Base-by-base conservation (phyloP, 2,113 vertebrate species). In the Phrynosoma platyrhinos region DNA sequence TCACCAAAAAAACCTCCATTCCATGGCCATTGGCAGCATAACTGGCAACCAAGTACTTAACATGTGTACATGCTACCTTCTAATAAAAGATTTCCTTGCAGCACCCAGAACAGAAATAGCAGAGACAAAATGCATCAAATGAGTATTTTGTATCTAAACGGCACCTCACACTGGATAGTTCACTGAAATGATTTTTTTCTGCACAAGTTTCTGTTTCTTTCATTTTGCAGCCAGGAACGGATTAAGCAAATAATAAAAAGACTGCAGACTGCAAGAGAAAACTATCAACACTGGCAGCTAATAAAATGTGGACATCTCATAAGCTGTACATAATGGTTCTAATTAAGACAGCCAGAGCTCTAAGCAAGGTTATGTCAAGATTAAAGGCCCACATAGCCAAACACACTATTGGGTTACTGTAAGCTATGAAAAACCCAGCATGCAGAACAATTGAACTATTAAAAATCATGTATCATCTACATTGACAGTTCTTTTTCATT, bases 291-390 rank as follows among this genome's bases (percentile, higher is more conserved):
- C 3, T 36, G 12, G 40, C 71, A 66, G 30, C 27, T 75, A 52
- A 66, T 32, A 66, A 68, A 68, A 79, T 13, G 18, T 55, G 12
- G 21, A 36, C 9, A 55, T 71, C 53, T 53, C 74, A 86, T 47
- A 69, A 69, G 40, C 75, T 10, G 8, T 53, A 10, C 23, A 86
- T 1, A 42, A 71, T 23, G 62, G 58, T 55, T 32, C 10, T 53
- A 86, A 79, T 79, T 79, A 79, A 79, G 58, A 23, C 40, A 47
- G 36, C 75, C 18, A 75, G 27, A 36, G 79, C 72, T n/a, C 80
- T 66, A 16, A 68, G 62, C n/a, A 83, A 88, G 80, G 76, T 79
- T 20, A 32, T 2, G 7, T 30, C 52, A 72, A 79, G 82, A 16
- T 83, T 36, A 74, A 13, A 13, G 40, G 53, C 36, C 62, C 25